These are phyloP conservation scores for Cyphomyrmex costatus DNA, from an alignment of 1,140 invertebrate species.

Conservation along the genomic window DNA sequence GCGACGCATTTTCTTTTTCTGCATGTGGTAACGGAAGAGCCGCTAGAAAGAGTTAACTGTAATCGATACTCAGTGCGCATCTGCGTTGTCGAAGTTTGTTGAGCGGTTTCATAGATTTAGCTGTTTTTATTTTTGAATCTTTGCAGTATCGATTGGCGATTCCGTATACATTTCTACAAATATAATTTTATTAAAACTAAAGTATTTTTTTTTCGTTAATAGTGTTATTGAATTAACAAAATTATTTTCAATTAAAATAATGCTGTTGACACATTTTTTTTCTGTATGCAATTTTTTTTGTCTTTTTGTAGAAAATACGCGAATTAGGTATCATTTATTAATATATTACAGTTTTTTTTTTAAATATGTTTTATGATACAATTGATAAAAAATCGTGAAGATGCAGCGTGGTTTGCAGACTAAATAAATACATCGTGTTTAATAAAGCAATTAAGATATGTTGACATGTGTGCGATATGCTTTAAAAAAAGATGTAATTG, in stretches of 20 bases:
- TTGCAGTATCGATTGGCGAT: background rate
- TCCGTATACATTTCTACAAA: no score
- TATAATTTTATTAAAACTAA: no score
- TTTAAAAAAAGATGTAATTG: conserved; percentile 22
- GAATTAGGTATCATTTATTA: background rate
- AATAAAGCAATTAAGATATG: background rate
- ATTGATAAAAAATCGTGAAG: background rate
- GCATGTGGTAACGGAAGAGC: conserved; percentile 2
- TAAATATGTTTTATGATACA: background rate
- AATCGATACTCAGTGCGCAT: background rate
- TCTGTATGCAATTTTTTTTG: background rate
- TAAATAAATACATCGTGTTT: background rate
- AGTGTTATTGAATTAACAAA: no score
- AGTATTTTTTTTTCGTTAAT: no score
- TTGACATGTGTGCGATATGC: background rate
- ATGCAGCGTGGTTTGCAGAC: background rate
- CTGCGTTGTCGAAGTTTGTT: conserved; percentile 4
- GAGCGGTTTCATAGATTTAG: background rate
- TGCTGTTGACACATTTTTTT: no score
- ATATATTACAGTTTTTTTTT: no score
- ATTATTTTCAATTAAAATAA: no score
- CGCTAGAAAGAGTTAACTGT: background rate
- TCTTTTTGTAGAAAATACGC: background rate
- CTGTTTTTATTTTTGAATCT: background rate
- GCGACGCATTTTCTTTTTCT: background rate